phyloP scores from a whole-genome alignment of 92 coral and sea anemone genomes.

The Paragorgia papillata region DNA sequence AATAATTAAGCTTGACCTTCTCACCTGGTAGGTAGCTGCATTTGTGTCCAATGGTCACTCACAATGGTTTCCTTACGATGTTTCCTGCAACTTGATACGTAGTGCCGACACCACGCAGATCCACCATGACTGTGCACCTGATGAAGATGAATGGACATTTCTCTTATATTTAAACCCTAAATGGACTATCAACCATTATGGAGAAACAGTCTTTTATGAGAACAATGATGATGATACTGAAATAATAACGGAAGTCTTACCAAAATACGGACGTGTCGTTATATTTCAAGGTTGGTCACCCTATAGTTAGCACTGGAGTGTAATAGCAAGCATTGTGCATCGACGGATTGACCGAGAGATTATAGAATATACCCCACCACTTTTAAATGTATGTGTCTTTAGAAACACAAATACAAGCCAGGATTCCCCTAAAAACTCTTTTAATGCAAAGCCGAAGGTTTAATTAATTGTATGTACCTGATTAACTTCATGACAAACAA shows the following conservation, averaged over 20 bases:
- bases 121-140: conserved; percentile 71
- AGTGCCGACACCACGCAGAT: conserved; percentile 94
- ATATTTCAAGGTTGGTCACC: conserved; percentile 81
- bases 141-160: conserved; percentile 97
- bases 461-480: too few species aligned
- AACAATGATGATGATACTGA: conserved; percentile 76
- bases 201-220: conserved; percentile 98
- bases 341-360: too few species aligned
- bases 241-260: conserved; percentile 88
- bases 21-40: conserved; percentile 64
- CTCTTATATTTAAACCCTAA: conserved; percentile 85
- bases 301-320: too few species aligned
- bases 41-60: conserved; percentile 68
- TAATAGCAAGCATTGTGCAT: too few species aligned
- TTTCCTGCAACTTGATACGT: conserved; percentile 93
- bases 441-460: too few species aligned
- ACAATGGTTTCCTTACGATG: conserved; percentile 97
- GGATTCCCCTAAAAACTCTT: too few species aligned
- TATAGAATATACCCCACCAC: too few species aligned
- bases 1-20: too few species aligned
- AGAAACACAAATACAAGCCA: too few species aligned
- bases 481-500: too few species aligned
- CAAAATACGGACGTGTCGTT: conserved; percentile 94
- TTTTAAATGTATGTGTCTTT: too few species aligned
- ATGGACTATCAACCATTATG: conserved; percentile 93